phyloP scores from a whole-genome alignment of 2,888 invertebrate species.

The Ophioninae sp. region DNA sequence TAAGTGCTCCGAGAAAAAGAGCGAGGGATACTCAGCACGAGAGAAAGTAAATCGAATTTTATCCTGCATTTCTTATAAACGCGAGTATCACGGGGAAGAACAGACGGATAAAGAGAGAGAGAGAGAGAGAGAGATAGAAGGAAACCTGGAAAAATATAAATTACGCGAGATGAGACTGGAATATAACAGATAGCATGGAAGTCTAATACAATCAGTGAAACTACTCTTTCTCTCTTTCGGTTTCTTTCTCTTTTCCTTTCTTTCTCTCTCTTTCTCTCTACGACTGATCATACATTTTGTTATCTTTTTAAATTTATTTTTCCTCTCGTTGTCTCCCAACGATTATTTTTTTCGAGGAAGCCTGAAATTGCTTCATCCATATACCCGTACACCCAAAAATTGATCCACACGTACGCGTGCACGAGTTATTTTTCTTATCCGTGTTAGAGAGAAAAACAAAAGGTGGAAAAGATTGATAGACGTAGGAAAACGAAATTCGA shows the following conservation, averaged over 20 bases:
- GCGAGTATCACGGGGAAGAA: slow-evolving; percentile 66
- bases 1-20: slow-evolving; percentile 62
- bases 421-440: not conserved
- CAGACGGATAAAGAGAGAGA: slow-evolving; percentile 61
- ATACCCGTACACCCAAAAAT: not conserved
- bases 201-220: slow-evolving; percentile 56
- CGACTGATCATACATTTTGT: slow-evolving; percentile 23
- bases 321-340: slow-evolving; percentile 37
- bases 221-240: slow-evolving; percentile 12
- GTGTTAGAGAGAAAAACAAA: not conserved
- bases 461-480: slow-evolving; percentile 14
- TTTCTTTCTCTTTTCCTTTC: not conserved
- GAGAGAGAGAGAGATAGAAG: slow-evolving; percentile 51
- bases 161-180: slow-evolving; percentile 54
- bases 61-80: slow-evolving; percentile 59
- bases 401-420: not conserved
- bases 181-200: slow-evolving; percentile 54
- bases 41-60: slow-evolving; percentile 61
- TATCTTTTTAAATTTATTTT: slow-evolving; percentile 43
- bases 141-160: slow-evolving; percentile 51
- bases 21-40: slow-evolving; percentile 25
- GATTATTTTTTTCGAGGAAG: slow-evolving; percentile 48
- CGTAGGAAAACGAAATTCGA: slow-evolving; percentile 30
- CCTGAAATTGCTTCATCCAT: slow-evolving; percentile 47
- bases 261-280: slow-evolving; percentile 4